These are phyloP conservation scores for Cephus runcator DNA, from an alignment of 2,888 invertebrate genomes.

Conservation along the genomic window DNA sequence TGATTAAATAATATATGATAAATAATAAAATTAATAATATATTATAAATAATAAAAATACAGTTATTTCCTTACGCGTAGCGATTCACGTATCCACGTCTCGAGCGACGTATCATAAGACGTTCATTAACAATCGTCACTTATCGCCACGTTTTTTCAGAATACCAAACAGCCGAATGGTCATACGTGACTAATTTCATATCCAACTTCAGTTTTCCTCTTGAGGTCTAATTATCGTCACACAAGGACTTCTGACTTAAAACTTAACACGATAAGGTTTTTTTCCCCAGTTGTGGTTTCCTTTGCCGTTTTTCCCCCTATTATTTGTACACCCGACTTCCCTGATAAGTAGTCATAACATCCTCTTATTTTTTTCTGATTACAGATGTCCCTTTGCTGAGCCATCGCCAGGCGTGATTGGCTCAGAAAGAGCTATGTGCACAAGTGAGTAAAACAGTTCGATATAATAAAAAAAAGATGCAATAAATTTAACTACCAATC, in stretches of 20 bases:
- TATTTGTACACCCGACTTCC: not conserved
- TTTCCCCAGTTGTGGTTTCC: not conserved
- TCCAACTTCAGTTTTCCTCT: not conserved
- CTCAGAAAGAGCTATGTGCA: constrained; percentile 33
- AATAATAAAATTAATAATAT: too few relatives aligned
- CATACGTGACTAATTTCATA: not conserved
- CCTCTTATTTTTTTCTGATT: constrained; percentile 32
- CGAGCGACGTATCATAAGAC: not conserved
- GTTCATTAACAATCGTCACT: not conserved
- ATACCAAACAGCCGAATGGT: not conserved
- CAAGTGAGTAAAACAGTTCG: constrained; percentile 22
- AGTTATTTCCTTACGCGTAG: not conserved
- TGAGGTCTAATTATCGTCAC: not conserved
- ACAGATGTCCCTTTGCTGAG: constrained; percentile 39
- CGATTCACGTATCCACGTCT: not conserved
- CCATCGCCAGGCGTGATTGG: constrained; percentile 30
- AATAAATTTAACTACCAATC: not conserved
- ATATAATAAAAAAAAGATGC: not conserved
- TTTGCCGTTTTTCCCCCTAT: not conserved
- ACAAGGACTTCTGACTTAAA: not conserved
- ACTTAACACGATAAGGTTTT: not conserved
- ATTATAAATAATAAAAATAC: not conserved
- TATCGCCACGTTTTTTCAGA: too few relatives aligned
- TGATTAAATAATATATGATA: too few relatives aligned
- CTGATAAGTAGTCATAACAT: not conserved